Evolutionary conservation across 2,888 invertebrate species (phyloP).

Genomic region (Microctonus hyperodae): DNA sequence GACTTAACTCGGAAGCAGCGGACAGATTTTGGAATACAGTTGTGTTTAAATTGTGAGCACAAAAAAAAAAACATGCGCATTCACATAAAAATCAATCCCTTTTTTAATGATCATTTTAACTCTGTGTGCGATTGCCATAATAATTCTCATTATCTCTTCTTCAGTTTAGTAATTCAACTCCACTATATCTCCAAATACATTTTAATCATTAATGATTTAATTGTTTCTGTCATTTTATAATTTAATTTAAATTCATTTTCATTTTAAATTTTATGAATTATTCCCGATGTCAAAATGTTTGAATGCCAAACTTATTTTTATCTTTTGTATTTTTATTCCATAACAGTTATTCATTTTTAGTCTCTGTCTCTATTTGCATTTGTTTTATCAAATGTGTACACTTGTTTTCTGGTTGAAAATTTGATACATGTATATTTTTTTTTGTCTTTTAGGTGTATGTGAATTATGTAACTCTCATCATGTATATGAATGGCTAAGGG

Average conservation of each 20-base stretch:
- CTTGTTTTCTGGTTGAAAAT: background rate
- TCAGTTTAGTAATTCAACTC: too few species aligned
- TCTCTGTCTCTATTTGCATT: background rate
- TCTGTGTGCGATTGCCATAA: background rate
- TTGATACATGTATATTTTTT: background rate
- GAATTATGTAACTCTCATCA: constrained; percentile 16
- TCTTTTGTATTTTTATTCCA: background rate
- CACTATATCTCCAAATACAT: too few species aligned
- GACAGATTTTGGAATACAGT: constrained; percentile 51
- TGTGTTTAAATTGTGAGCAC: constrained; percentile 29
- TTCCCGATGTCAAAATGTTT: background rate
- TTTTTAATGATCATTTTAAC: constrained; percentile 25
- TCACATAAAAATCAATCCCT: constrained; percentile 44
- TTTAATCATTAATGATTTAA: background rate
- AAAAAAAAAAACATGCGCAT: constrained; percentile 35
- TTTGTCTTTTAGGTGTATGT: constrained; percentile 3
- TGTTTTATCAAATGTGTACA: background rate
- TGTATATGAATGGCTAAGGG: constrained; percentile 35
- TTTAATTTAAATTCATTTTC: background rate
- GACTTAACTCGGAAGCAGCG: constrained; percentile 57
- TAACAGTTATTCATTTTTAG: background rate
- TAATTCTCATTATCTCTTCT: constrained; percentile 2
- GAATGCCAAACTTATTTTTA: background rate
- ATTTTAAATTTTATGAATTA: background rate
- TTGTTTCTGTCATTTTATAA: background rate